Evolutionary conservation across 2,113 vertebrate genomes (phyloP).

Genomic region (Gavialis gangeticus): DNA sequence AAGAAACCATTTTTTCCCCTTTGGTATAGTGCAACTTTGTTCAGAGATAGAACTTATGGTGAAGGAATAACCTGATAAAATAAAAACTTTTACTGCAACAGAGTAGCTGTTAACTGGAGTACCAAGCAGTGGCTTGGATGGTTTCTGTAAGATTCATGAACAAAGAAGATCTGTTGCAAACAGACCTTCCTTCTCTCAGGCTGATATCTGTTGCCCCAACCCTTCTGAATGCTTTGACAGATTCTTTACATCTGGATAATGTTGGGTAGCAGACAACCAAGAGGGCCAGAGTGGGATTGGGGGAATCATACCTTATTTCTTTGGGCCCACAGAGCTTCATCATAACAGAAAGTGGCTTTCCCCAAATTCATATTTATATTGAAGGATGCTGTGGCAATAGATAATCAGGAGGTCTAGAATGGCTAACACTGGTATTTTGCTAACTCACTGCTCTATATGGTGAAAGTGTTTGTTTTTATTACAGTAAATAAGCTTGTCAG

Average conservation of each 20-base stretch:
- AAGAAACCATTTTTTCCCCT: not conserved
- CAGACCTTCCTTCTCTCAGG: not conserved
- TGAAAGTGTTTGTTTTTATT: constrained; percentile 34
- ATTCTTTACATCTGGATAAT: not conserved
- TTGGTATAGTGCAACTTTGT: not conserved
- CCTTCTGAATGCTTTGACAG: not conserved
- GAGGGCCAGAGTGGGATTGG: not conserved
- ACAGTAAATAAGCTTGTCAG: constrained; percentile 40
- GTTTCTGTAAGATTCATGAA: not conserved
- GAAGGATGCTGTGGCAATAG: not conserved
- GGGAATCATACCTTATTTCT: not conserved
- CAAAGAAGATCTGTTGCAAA: not conserved
- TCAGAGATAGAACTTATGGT: not conserved
- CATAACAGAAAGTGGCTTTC: not conserved
- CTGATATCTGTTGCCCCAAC: not conserved
- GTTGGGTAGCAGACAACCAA: not conserved
- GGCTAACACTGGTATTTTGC: not conserved
- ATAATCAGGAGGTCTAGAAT: not conserved
- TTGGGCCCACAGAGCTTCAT: accelerated
- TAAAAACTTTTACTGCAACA: not conserved
- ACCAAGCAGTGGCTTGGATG: not conserved
- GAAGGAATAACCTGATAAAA: not conserved
- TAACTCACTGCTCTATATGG: constrained; percentile 7
- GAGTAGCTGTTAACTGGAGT: not conserved
- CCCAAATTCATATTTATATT: not conserved